These are phyloP conservation scores for Drosophila longiperda DNA, from an alignment of 2,888 invertebrate genomes.

Conservation along the genomic window DNA sequence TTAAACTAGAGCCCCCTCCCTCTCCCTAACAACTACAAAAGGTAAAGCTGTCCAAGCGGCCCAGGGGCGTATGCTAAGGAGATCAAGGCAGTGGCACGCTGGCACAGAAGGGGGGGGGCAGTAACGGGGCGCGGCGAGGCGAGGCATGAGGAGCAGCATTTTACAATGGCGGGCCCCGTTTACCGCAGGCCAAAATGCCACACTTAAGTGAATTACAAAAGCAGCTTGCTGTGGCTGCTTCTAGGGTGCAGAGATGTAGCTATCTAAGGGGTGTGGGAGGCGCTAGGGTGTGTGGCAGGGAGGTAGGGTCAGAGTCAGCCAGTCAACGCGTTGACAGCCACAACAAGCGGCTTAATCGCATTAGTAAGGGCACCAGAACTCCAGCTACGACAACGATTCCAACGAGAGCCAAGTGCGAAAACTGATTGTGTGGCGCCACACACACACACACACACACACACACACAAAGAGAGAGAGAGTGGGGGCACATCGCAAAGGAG, in stretches of 20 bases:
- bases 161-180: constrained; percentile 66
- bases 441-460: background rate
- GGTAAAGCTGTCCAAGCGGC: constrained; percentile 56
- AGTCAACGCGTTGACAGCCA: constrained; percentile 82
- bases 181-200: constrained; percentile 80
- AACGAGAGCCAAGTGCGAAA: constrained; percentile 68
- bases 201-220: constrained; percentile 82
- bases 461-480: background rate
- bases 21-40: constrained; percentile 49
- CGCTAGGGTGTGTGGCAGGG: background rate
- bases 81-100: constrained; percentile 41
- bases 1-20: constrained; percentile 59
- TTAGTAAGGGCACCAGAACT: constrained; percentile 61
- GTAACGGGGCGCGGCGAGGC: background rate
- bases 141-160: constrained; percentile 13
- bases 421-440: constrained; percentile 73
- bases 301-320: constrained; percentile 47
- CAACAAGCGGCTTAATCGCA: constrained; percentile 83
- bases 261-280: background rate
- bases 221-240: constrained; percentile 52
- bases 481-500: constrained; percentile 6
- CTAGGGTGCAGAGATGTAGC: background rate
- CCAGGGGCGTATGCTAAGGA: constrained; percentile 68
- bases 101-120: background rate
- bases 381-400: constrained; percentile 27